Evolutionary conservation across 2,113 vertebrate species (phyloP).

Genomic region (Hyaena hyaena): DNA sequence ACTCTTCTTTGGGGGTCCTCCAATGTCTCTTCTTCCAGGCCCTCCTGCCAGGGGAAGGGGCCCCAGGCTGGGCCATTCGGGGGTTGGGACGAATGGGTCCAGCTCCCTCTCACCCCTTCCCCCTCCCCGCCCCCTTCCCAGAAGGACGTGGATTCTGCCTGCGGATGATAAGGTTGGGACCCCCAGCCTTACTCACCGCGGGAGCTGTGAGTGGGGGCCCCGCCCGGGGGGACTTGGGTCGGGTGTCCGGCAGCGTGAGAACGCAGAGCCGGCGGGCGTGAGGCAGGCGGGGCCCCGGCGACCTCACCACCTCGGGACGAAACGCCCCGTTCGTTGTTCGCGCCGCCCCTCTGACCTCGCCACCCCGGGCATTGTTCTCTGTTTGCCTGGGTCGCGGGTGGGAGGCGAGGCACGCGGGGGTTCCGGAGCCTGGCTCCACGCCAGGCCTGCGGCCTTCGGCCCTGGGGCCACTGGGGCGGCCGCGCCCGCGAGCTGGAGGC

Average conservation of each 20-base stretch:
- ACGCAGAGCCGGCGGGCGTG: not conserved
- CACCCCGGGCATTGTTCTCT: constrained; percentile 37
- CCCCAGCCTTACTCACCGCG: not conserved
- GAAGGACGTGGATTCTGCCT: not conserved
- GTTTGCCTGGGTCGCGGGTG: not conserved
- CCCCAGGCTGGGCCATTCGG: rapidly evolving
- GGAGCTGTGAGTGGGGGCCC: rapidly evolving
- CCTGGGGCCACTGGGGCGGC: constrained; percentile 12
- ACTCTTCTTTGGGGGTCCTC: not conserved
- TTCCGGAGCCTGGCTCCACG: constrained; percentile 1
- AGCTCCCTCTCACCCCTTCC: not conserved
- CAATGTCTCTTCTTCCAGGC: rapidly evolving
- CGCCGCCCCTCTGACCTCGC: constrained; percentile 36
- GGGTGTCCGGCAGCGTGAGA: not conserved
- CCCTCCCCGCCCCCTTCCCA: not conserved
- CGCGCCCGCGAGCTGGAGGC: not conserved
- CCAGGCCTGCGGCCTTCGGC: constrained; percentile 55
- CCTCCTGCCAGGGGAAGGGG: not conserved
- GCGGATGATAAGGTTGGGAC: not conserved
- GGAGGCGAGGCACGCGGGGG: constrained; percentile 67
- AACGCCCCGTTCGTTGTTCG: not conserved
- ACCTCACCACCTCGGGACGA: not conserved
- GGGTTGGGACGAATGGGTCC: not conserved
- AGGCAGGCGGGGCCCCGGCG: not conserved
- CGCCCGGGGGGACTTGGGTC: not conserved